phyloP scores from a whole-genome alignment of 1,140 invertebrate genomes.

The Sipha flava region DNA sequence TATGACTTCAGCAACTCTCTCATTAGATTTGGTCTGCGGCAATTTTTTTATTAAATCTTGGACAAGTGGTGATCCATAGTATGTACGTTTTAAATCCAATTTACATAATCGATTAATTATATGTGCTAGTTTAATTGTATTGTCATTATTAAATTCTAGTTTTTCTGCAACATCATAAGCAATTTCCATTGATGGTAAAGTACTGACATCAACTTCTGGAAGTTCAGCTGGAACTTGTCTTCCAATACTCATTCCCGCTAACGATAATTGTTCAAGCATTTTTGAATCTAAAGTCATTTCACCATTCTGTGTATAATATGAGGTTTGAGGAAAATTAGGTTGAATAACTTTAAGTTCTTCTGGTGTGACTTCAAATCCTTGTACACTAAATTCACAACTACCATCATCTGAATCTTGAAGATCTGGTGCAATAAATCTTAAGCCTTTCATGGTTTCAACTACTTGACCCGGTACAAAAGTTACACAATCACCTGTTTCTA shows the following conservation, averaged over 20 bases:
- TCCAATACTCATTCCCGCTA: conserved; percentile 61
- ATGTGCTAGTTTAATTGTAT: conserved; percentile 21
- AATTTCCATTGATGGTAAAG: conserved; percentile 43
- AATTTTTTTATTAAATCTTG: neutral
- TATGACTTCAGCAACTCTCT: neutral
- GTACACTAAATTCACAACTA: conserved; percentile 57
- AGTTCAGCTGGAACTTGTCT: conserved; percentile 53
- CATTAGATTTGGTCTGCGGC: neutral
- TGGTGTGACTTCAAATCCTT: conserved; percentile 63
- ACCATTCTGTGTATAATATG: conserved; percentile 46
- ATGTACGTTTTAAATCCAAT: neutral
- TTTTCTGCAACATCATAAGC: conserved; percentile 45
- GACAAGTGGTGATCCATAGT: conserved; percentile 10
- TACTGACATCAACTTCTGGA: conserved; percentile 52
- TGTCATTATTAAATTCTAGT: conserved; percentile 42
- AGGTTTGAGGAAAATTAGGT: conserved; percentile 44
- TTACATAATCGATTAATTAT: conserved; percentile 26
- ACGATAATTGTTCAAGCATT: conserved; percentile 58
- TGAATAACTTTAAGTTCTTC: conserved; percentile 58
- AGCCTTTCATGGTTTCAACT: conserved; percentile 61
- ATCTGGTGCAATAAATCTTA: conserved; percentile 61
- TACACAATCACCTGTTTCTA: conserved; percentile 57
- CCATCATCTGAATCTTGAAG: conserved; percentile 55
- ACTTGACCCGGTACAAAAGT: conserved; percentile 63
- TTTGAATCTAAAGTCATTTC: conserved; percentile 57